phyloP scores from a whole-genome alignment of 1,140 invertebrate genomes.

The Papilio aristodemus region DNA sequence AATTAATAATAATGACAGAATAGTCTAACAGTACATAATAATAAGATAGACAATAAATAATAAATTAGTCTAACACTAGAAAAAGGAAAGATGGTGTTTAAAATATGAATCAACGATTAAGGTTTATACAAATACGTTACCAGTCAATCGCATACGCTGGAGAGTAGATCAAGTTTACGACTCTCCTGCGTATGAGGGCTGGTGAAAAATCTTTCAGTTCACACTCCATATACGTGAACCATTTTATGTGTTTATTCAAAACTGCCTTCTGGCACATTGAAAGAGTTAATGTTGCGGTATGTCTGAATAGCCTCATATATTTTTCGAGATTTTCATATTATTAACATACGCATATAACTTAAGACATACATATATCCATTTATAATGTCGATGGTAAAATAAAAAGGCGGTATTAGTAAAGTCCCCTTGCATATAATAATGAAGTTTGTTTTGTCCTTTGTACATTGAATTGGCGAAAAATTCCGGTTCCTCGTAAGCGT shows the following conservation, averaged over 20 bases:
- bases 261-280: slow-evolving; percentile 13
- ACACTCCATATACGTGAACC: slow-evolving; percentile 9
- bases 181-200: background rate
- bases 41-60: too few species aligned
- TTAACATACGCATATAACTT: background rate
- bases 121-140: background rate
- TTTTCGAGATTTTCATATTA: background rate
- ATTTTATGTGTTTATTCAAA: slow-evolving; percentile 15
- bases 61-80: too few species aligned
- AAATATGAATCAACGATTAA: too few species aligned
- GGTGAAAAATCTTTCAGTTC: slow-evolving; percentile 6
- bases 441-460: background rate
- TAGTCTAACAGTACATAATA: too few species aligned
- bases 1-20: too few species aligned
- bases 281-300: slow-evolving; percentile 17
- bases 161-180: background rate
- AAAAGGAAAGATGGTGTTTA: too few species aligned
- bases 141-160: slow-evolving; percentile 1
- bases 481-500: slow-evolving; percentile 6
- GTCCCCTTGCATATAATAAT: background rate
- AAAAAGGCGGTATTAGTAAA: background rate
- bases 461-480: slow-evolving; percentile 1
- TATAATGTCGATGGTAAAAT: background rate
- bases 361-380: too few species aligned
- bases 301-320: slow-evolving; percentile 8